phyloP scores from a whole-genome alignment of 2,888 invertebrate genomes.

The Meteorus colon region DNA sequence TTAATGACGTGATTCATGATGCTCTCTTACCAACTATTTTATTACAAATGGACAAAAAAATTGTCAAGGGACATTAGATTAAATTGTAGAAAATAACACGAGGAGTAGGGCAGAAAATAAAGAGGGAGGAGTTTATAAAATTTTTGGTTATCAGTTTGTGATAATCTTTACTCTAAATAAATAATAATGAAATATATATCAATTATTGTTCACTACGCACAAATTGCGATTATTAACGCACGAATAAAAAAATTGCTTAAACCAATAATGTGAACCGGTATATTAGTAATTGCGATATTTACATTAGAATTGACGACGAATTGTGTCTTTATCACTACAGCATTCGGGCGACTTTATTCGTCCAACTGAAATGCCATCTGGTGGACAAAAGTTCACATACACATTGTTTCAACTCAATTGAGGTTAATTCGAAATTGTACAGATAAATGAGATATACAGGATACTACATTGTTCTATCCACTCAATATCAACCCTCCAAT shows the following conservation, averaged over 20 bases:
- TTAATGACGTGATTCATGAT: slow-evolving; percentile 5
- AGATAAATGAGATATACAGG: background rate
- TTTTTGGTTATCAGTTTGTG: slow-evolving; percentile 52
- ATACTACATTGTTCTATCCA: background rate
- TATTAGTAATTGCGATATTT: slow-evolving; percentile 61
- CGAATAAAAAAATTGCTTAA: slow-evolving; percentile 32
- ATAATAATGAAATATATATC: slow-evolving; percentile 45
- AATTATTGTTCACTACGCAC: slow-evolving; percentile 42
- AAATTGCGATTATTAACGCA: slow-evolving; percentile 28
- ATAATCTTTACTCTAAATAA: background rate
- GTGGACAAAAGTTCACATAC: slow-evolving; percentile 36
- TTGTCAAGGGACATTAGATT: slow-evolving; percentile 32
- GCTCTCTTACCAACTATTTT: slow-evolving; percentile 14
- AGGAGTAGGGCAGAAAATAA: slow-evolving; percentile 47
- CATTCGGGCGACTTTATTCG: slow-evolving; percentile 61
- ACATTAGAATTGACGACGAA: slow-evolving; percentile 65
- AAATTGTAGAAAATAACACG: slow-evolving; percentile 38
- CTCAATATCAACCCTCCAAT: background rate
- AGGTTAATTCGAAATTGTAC: slow-evolving; percentile 57
- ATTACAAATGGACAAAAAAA: slow-evolving; percentile 28
- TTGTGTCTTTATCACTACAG: slow-evolving; percentile 59
- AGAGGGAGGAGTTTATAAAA: slow-evolving; percentile 39
- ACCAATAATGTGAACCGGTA: slow-evolving; percentile 40
- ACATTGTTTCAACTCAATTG: slow-evolving; percentile 49
- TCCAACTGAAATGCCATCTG: slow-evolving; percentile 55